phyloP scores from a whole-genome alignment of 1,140 invertebrate species.

The Drosophila malerkotliana region DNA sequence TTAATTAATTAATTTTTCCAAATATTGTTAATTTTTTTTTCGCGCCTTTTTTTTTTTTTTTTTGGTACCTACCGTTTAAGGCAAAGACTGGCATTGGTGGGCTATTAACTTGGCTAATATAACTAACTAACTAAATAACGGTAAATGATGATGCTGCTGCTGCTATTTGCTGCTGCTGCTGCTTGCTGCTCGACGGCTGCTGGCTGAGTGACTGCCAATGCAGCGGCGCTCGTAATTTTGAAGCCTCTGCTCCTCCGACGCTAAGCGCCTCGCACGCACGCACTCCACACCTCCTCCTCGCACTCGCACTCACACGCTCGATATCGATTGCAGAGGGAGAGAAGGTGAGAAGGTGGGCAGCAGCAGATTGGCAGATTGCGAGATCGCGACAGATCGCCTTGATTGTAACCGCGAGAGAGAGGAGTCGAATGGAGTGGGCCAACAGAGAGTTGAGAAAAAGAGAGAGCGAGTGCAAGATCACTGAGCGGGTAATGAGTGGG shows the following conservation, averaged over 20 bases:
- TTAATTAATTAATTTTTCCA: no score
- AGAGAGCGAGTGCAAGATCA: neutral
- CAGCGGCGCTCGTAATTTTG: conserved; percentile 32
- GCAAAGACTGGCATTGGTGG: conserved; percentile 48
- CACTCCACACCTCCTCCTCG: neutral
- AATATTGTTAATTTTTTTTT: no score
- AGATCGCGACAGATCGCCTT: conserved; percentile 14
- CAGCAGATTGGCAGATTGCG: neutral
- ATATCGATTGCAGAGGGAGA: neutral
- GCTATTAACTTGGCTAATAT: neutral
- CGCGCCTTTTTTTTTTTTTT: no score
- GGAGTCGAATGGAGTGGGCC: no score
- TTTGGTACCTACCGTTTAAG: conserved; percentile 37
- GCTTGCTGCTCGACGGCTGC: conserved; percentile 31
- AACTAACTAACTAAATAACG: conserved; percentile 6
- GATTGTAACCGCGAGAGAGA: no score
- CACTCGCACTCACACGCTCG: conserved; percentile 4
- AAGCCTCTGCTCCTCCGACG: conserved; percentile 11
- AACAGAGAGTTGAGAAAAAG: neutral
- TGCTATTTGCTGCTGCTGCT: neutral
- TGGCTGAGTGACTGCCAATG: conserved; percentile 51
- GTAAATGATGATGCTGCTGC: neutral
- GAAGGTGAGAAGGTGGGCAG: neutral
- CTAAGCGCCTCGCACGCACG: neutral
- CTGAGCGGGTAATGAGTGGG: neutral